These are phyloP conservation scores for Mamestra brassicae DNA, from an alignment of 2,888 invertebrate species.

Conservation along the genomic window DNA sequence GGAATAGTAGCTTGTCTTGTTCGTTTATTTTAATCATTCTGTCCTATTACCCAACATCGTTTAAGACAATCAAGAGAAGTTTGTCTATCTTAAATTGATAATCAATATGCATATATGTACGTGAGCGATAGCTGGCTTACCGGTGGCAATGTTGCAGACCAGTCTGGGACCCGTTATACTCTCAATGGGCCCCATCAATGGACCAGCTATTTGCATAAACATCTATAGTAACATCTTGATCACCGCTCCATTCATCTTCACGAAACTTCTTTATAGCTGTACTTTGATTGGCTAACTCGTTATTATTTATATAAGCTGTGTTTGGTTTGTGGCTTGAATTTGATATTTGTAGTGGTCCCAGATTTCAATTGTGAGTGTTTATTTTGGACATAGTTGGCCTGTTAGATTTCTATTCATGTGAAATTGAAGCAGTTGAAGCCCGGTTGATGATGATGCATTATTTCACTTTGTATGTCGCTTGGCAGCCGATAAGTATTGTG, in stretches of 20 bases:
- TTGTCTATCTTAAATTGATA: conserved; percentile 50
- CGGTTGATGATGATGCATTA: background rate
- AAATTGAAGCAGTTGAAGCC: background rate
- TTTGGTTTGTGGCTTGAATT: conserved; percentile 33
- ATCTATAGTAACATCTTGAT: conserved; percentile 73
- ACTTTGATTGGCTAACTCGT: conserved; percentile 58
- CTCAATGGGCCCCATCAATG: conserved; percentile 82
- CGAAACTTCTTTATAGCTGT: conserved; percentile 65
- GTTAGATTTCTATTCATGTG: conserved; percentile 15
- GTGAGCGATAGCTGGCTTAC: conserved; percentile 49
- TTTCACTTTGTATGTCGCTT: background rate
- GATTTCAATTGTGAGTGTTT: conserved; percentile 39
- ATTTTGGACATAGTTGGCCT: conserved; percentile 14
- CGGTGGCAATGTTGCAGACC: conserved; percentile 68
- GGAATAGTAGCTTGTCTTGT: conserved; percentile 7
- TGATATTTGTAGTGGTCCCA: conserved; percentile 21
- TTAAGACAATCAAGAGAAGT: conserved; percentile 44
- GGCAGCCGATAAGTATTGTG: conserved; percentile 13
- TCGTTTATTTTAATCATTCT: conserved; percentile 18
- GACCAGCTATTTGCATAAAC: conserved; percentile 80
- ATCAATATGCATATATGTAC: conserved; percentile 56
- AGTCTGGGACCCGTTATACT: conserved; percentile 73
- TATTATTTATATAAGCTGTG: conserved; percentile 46
- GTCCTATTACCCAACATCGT: conserved; percentile 32
- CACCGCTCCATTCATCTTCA: conserved; percentile 67